These are phyloP conservation scores for Lithophane ornitopus DNA, from an alignment of 2,888 invertebrate species.

Conservation along the genomic window DNA sequence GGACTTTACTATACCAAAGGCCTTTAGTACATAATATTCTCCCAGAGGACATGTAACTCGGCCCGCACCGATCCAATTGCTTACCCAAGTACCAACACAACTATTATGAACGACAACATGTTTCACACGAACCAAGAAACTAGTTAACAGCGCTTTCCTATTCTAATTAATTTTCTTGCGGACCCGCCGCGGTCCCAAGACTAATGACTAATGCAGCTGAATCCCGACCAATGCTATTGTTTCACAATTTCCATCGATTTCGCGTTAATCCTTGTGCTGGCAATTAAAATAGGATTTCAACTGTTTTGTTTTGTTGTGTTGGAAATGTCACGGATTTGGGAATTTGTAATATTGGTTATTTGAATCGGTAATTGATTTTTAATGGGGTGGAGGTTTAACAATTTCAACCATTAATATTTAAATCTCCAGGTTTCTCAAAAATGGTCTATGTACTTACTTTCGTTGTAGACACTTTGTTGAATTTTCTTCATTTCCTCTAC, in stretches of 20 bases:
- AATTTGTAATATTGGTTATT: background rate
- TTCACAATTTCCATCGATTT: conserved; percentile 51
- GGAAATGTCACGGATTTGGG: conserved; percentile 11
- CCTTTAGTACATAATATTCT: background rate
- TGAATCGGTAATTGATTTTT: background rate
- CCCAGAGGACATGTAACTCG: background rate
- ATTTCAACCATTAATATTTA: too few relatives aligned
- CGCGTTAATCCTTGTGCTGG: conserved; percentile 52
- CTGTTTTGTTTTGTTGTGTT: conserved; percentile 36
- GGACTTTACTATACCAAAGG: background rate
- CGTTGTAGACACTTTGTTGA: background rate
- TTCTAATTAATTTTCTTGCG: conserved; percentile 55
- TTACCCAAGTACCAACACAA: background rate
- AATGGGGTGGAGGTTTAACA: background rate
- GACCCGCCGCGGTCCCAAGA: conserved; percentile 13
- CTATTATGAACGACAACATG: conserved; percentile 33
- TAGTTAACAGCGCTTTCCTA: conserved; percentile 25
- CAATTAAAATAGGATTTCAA: conserved; percentile 56
- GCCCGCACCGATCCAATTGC: background rate
- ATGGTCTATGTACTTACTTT: too few relatives aligned
- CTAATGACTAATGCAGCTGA: conserved; percentile 53
- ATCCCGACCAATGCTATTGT: conserved; percentile 52
- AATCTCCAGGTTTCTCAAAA: too few relatives aligned
- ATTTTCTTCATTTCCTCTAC: background rate
- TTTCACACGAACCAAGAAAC: conserved; percentile 31